phyloP scores from a whole-genome alignment of 1,140 invertebrate genomes.

The Notospermus geniculatus region DNA sequence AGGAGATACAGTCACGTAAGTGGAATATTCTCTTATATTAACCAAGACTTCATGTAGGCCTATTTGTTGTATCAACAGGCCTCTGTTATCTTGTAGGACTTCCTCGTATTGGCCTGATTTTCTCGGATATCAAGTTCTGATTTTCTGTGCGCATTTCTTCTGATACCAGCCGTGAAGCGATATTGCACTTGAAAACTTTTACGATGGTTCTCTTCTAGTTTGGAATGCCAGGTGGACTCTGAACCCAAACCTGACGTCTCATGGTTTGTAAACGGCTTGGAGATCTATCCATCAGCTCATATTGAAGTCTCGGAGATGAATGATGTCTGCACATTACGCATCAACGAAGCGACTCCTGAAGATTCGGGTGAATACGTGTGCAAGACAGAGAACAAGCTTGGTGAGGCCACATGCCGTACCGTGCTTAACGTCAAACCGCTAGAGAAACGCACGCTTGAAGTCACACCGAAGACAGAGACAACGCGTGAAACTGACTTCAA shows the following conservation, averaged over 20 bases:
- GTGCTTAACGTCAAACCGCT: constrained; percentile 50
- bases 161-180: too few relatives aligned
- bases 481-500: constrained; percentile 14
- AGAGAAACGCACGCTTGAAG: constrained; percentile 34
- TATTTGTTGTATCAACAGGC: too few relatives aligned
- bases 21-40: background rate
- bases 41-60: too few relatives aligned
- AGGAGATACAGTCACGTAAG: constrained; percentile 48
- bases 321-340: constrained; percentile 37
- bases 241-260: constrained; percentile 45
- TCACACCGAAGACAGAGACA: constrained; percentile 31
- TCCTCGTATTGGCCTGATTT: too few relatives aligned
- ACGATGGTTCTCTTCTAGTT: constrained; percentile 28
- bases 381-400: constrained; percentile 48
- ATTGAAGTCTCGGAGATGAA: constrained; percentile 39
- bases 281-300: constrained; percentile 22
- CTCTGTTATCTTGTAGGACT: too few relatives aligned
- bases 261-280: constrained; percentile 24
- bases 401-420: constrained; percentile 47
- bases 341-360: constrained; percentile 43
- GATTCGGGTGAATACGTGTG: constrained; percentile 52
- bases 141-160: background rate
- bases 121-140: background rate
- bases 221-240: constrained; percentile 43
- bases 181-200: constrained; percentile 10